Evolutionary conservation across 2,888 invertebrate genomes (phyloP), one percentile per base, ranked within the genome.

Genomic region (Terebella lapidaria): DNA sequence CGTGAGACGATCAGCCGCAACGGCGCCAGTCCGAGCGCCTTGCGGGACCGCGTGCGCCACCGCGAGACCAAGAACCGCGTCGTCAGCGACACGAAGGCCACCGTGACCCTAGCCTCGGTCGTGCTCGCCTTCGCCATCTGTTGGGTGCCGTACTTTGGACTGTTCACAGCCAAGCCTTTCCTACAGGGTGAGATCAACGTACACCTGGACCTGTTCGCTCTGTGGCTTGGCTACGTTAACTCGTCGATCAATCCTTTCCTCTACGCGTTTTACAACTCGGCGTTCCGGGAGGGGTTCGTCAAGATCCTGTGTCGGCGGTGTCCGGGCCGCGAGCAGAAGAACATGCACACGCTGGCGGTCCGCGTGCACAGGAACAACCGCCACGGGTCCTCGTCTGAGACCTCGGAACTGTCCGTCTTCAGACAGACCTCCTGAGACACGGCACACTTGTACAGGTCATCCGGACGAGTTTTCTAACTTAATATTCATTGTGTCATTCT

Each of bases 191-290:
- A 25, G 5, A 18, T 66, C 10, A 59, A 58, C 47, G 24, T 58
- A 4, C 64, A 68, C 51, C 27, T 67, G 47, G 68, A 68, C 22
- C 57, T 65, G 58, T 52, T 61, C 49, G 54, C 54, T 3, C 59
- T 68, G 29, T 68, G 68, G 68, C 56, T 68, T 15, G 68, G 68
- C 22, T 68, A 68, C 57, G 61, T 65, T 30, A 68, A 68, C 55
- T 65, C 65, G 24, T 52, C 64, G 24, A 60, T 68, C 45, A 68
- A 68, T 46, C 68, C 68, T 5, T 68, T 68, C 57, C 58, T 68
- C 10, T 68, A 68, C 60, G 68, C 67, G 42, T 68, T 69, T 60
- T 68, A 66, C 59, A 68, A 68, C 61, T 60, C 67, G 22, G 29
- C 62, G 42, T 68, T 68, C 56, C 52, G 68, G 27, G 57, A 65